These are phyloP conservation scores for Ammodytes dubius DNA, from an alignment of 2,113 vertebrate genomes.

Conservation along the genomic window DNA sequence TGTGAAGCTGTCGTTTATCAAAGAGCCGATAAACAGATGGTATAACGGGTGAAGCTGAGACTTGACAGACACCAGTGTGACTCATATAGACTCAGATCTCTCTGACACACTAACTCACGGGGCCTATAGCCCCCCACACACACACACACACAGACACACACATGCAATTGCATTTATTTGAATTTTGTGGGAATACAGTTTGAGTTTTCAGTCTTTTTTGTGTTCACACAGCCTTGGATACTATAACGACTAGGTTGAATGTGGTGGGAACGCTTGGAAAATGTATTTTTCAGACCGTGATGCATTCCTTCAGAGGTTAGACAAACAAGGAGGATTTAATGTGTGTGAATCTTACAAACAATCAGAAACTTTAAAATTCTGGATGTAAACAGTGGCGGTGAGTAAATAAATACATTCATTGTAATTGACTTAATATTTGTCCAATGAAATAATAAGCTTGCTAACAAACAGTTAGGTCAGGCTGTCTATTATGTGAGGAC, in stretches of 20 bases:
- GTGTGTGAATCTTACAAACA: no score
- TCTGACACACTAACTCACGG: constrained; percentile 53
- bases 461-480: neutral
- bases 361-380: neutral
- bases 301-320: neutral
- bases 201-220: neutral
- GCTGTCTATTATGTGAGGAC: neutral
- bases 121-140: neutral
- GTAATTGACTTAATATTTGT: no score
- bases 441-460: no score
- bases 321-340: neutral
- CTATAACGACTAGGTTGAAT: constrained; percentile 25
- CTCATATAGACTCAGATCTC: constrained; percentile 46
- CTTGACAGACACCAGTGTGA: constrained; percentile 53
- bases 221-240: constrained; percentile 11
- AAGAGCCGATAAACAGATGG: constrained; percentile 55
- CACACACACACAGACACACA: neutral
- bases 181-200: constrained; percentile 4
- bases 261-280: neutral
- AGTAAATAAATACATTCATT: neutral
- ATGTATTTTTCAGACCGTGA: neutral
- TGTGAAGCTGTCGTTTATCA: constrained; percentile 56
- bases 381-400: no score
- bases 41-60: constrained; percentile 50
- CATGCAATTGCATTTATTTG: neutral